Evolutionary conservation across 2,797 vertebrate genomes (phyloP).

Genomic region (Telmatherina bonti): DNA sequence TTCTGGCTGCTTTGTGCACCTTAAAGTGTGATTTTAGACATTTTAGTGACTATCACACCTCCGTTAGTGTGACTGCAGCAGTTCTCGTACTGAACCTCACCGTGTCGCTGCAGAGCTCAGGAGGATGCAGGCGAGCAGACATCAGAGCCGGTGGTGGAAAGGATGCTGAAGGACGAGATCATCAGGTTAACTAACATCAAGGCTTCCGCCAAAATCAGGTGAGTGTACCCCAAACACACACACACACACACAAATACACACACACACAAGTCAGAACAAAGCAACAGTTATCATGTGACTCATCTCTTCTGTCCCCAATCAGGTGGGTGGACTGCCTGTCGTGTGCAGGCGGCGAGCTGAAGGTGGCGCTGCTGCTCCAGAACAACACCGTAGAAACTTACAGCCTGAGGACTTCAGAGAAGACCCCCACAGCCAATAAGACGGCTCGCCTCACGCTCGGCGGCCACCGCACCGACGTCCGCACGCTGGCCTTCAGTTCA

Average conservation of each 20-base stretch:
- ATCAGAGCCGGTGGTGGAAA: conserved; percentile 72
- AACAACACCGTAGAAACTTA: conserved; percentile 93
- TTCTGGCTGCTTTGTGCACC: no score
- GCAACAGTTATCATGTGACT: no score
- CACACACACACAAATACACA: no score
- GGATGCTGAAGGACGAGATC: conserved; percentile 88
- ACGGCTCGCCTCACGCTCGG: conserved; percentile 87
- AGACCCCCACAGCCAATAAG: conserved; percentile 79
- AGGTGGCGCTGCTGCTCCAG: conserved; percentile 91
- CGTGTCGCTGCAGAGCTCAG: conserved; percentile 76
- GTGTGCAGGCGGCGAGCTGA: conserved; percentile 89
- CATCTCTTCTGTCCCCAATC: conserved; percentile 20
- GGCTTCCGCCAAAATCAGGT: conserved; percentile 96
- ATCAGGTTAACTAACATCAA: conserved; percentile 87
- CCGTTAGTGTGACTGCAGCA: not conserved
- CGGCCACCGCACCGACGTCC: conserved; percentile 93
- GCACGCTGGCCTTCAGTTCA: conserved; percentile 95
- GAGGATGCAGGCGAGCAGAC: conserved; percentile 66
- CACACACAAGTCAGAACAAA: no score
- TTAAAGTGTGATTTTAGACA: no score
- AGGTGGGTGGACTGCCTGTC: conserved; percentile 91
- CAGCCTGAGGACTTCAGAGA: conserved; percentile 77
- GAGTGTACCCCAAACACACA: conserved; percentile 33
- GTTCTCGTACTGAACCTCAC: conserved; percentile 1
- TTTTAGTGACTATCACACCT: no score